Base-by-base conservation (phyloP, 2,797 vertebrate species). In the Kryptolebias ocellatus region DNA sequence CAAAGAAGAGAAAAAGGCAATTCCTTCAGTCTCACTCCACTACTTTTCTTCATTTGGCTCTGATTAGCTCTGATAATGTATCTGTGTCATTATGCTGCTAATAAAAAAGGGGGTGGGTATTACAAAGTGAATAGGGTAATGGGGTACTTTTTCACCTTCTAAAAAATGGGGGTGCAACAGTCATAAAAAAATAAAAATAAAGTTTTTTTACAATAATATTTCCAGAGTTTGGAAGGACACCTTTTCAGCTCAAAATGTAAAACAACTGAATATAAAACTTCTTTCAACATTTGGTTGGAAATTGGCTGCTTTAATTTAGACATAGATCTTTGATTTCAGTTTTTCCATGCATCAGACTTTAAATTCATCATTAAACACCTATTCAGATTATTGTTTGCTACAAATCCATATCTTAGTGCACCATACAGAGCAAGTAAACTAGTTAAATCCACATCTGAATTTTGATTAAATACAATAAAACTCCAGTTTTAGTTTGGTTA, bases 21-120 rank as follows among this genome's bases (percentile, higher is more conserved):
- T 96, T 95, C 93, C 88, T 90, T 78, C 81, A 77, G 94, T 95
- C 94, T 95, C 94, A 94, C 94, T 94, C 90, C 90, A 92, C 92
- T 95, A 92, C 92, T 92, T 96, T 94, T 95, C 94, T 95, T 95
- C 93, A 95, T 95, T 95, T 95, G 93, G 93, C 93, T 95, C 93
- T 94, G 94, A 95, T 97, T 96, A 96, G 90, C 87, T 96, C 87
- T 92, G 92, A 96, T 95, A 96, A 96, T 95, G 87, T 95, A 94
- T 95, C 88, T 92, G 90, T 88, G 91, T 92, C 89, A 94, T 95
- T 95, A 95, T 92, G 89, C 86, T 76, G 74, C 86, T 83, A 76
- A 90, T 91, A 88, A 91, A 92, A 72, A 92, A 93, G 53, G 74
- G 83, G 78, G 55, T 79, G 62, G 74, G 59, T 52, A 70, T 74